These are phyloP conservation scores for Sarcophaga caerulescens DNA, from an alignment of 2,888 invertebrate species.

Conservation along the genomic window DNA sequence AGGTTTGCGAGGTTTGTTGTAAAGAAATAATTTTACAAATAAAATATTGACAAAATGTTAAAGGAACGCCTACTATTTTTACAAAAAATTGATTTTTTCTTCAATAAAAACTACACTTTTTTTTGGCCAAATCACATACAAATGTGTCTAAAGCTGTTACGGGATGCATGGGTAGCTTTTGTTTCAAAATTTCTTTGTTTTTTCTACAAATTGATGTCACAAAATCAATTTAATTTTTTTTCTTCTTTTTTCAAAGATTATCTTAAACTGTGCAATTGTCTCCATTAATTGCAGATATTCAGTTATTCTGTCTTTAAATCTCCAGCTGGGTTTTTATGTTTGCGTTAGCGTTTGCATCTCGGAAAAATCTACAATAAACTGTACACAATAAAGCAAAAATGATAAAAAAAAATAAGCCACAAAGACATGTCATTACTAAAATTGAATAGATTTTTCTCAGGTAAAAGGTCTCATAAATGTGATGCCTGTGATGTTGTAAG, in stretches of 20 bases:
- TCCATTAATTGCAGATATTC: conserved; percentile 37
- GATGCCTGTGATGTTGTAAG: neutral
- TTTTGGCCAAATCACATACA: too few species aligned
- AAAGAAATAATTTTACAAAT: too few species aligned
- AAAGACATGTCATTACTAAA: conserved; percentile 28
- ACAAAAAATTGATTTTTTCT: too few species aligned
- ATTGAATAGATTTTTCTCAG: conserved; percentile 50
- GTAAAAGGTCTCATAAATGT: conserved; percentile 19
- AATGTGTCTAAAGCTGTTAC: neutral
- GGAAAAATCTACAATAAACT: conserved; percentile 8
- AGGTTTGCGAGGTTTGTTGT: too few species aligned
- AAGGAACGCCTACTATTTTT: too few species aligned
- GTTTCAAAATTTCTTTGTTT: conserved; percentile 16
- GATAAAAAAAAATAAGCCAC: conserved; percentile 39
- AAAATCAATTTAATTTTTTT: conserved; percentile 44
- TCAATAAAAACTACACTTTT: too few species aligned
- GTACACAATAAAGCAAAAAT: neutral
- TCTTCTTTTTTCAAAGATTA: neutral
- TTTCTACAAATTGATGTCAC: conserved; percentile 57
- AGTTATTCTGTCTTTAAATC: neutral
- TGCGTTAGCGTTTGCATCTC: neutral
- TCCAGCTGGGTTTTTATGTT: conserved; percentile 60
- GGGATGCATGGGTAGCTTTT: conserved; percentile 14
- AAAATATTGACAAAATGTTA: too few species aligned
- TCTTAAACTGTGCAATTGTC: conserved; percentile 49